phyloP scores from a whole-genome alignment of 2,113 vertebrate genomes.

The Phocoena sinus region DNA sequence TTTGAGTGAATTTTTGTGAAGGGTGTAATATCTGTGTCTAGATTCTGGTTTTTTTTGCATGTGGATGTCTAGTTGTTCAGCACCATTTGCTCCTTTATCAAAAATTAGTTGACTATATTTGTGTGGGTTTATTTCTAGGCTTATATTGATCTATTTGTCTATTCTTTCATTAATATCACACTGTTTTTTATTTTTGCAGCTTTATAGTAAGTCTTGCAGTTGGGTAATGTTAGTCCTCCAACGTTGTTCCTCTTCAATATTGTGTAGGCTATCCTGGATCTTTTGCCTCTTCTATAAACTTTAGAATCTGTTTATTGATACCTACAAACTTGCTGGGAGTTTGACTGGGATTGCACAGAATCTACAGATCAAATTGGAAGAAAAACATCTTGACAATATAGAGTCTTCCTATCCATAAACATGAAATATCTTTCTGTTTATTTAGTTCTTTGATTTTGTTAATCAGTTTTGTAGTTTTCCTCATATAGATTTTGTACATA shows the following conservation, averaged over 20 bases:
- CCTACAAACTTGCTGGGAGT: not conserved
- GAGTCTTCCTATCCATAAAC: not conserved
- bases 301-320: not conserved
- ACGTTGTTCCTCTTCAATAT: not conserved
- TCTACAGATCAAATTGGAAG: not conserved
- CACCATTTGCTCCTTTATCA: not conserved
- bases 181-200: not conserved
- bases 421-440: not conserved
- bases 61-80: not conserved
- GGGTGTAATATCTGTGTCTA: not conserved
- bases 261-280: not conserved
- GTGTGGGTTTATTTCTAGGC: not conserved
- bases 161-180: not conserved
- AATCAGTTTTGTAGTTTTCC: not conserved
- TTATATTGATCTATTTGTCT: not conserved
- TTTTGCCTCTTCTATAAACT: not conserved
- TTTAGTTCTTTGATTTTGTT: not conserved
- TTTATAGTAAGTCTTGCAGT: not conserved
- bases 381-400: not conserved
- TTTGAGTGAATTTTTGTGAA: not conserved
- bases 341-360: not conserved
- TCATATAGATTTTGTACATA: not conserved
- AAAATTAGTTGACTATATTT: not conserved
- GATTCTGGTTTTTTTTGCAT: not conserved
- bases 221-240: not conserved